Base-by-base conservation (phyloP, 2,888 invertebrate species). In the Papilio elwesi region DNA sequence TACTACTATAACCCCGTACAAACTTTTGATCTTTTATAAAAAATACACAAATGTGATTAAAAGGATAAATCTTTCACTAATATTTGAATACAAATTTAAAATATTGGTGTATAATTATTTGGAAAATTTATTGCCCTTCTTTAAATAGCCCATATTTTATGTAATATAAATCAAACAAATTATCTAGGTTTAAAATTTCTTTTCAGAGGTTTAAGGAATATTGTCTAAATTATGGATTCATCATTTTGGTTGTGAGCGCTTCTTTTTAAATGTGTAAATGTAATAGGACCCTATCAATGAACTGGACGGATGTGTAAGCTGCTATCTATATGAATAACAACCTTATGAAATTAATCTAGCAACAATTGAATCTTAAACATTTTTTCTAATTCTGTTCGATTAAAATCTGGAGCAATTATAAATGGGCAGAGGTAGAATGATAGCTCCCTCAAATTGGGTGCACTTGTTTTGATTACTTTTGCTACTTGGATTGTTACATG, bases 401-500 rank as follows among this genome's bases (percentile, higher is more conserved):
- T 90, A 75, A 94, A 94, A 77, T 90, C 89, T 68, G 89, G 89
- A 59, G 90, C 88, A 78, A 90, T 91, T 53, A 94, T 92, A 77
- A 94, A 94, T 63, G 94, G 94, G 76, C 94, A 94, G 52, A 93
- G 84, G 77, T 94, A 94, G 79, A 94, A 94, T 72, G 94, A 94
- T 53, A 94, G 81, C 78, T 94, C 94, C 79, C 90, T 87, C 43
- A 94, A 85, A 81, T 92, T 93, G 11, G 94, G 93, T 74, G 93
- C 93, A 87, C 90, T 91, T 16, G 87, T 84, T 84, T 93, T 94
- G 63, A 94, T 93, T 38, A 87, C 89, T 79, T 89, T 91, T 73
- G 93, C 94, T 51, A 94, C 92, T 79, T 92, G 90, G 87, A 94
- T 90, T 8, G 92, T 92, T 15, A 94, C 92, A 83, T 94, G 94